Evolutionary conservation across 2,113 vertebrate genomes (phyloP).

Genomic region (Gracilinanus agilis): DNA sequence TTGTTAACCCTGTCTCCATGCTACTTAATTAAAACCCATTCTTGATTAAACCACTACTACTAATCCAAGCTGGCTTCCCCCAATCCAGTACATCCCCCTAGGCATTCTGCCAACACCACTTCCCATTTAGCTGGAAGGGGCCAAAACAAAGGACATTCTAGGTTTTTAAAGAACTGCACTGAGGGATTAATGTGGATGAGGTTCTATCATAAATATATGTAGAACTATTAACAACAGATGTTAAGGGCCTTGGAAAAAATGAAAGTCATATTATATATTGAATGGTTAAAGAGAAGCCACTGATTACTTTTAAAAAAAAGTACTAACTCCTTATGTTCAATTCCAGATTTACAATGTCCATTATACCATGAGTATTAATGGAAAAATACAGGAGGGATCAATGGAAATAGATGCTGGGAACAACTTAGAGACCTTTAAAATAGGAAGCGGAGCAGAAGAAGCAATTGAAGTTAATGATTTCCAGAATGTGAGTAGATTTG

Average conservation of each 20-base stretch:
- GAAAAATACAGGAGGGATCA: conserved; percentile 92
- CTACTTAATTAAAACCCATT: not conserved
- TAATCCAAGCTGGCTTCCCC: not conserved
- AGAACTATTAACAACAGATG: conserved; percentile 4
- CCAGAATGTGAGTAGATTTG: conserved; percentile 91
- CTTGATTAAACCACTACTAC: not conserved
- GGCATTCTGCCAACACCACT: not conserved
- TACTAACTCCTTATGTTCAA: conserved; percentile 58
- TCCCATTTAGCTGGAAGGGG: not conserved
- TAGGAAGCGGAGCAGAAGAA: conserved; percentile 90
- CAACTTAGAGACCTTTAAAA: conserved; percentile 94
- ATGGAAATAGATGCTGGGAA: conserved; percentile 96
- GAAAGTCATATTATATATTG: not conserved
- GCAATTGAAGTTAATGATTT: conserved; percentile 95
- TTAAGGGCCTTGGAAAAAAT: conserved; percentile 18
- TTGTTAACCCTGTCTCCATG: not conserved
- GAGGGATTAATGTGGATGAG: not conserved
- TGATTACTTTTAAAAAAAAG: conserved; percentile 11
- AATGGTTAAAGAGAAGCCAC: conserved; percentile 30
- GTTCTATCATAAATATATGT: not conserved
- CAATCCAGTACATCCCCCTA: not conserved
- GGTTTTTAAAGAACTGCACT: conserved; percentile 39
- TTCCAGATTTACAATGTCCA: conserved; percentile 94
- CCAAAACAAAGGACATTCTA: not conserved
- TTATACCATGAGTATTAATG: conserved; percentile 95